Evolutionary conservation across 2,113 vertebrate species (phyloP), one percentile per base, ranked within the genome.

Genomic region (Ramphastos sulfuratus): DNA sequence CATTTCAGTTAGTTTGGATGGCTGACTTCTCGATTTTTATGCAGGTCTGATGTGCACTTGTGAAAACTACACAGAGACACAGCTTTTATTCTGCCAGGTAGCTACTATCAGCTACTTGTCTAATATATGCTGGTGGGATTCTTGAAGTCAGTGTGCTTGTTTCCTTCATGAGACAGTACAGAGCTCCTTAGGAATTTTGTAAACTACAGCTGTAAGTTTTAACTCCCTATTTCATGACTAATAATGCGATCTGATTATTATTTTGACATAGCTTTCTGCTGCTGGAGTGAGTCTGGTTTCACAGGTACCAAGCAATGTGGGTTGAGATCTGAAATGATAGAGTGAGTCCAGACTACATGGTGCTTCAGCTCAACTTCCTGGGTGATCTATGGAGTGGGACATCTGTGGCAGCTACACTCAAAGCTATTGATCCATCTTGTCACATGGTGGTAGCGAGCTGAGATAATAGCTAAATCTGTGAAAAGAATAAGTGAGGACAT

Each of bases 1-100:
- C 92, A 91, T 80, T 94, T 87, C 83, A 76, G n/a, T 31, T 87
- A 1, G 72, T 91, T 70, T 58, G 94, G 69, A 48, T 91, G 87
- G 48, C 79, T 93, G 89, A 82, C 82, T 94, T 87, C 48, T 87
- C 37, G 78, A 85, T 92, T 80, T 56, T 24, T 24, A 20, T 7
- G 8, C 64, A 35, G 78, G 13, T 71, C 33, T 89, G 67, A 54
- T 77, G 67, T 85, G 12, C 44, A 48, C 67, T 28, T 69, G 44
- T 66, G 30, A 60, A 71, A 82, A 0, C 55, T 28, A 4, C 46
- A 46, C n/a, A 54, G 71, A 55, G 66, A 46, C 63, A 46, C 4
- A 60, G 20, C 78, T 59, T 27, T n/a, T 42, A 4, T 28, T 80
- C 25, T 4, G 1, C 59, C 2, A 1, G 0, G 30, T 20, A 63